phyloP scores from a whole-genome alignment of 2,888 invertebrate species.

The Drosophila prostipennis region DNA sequence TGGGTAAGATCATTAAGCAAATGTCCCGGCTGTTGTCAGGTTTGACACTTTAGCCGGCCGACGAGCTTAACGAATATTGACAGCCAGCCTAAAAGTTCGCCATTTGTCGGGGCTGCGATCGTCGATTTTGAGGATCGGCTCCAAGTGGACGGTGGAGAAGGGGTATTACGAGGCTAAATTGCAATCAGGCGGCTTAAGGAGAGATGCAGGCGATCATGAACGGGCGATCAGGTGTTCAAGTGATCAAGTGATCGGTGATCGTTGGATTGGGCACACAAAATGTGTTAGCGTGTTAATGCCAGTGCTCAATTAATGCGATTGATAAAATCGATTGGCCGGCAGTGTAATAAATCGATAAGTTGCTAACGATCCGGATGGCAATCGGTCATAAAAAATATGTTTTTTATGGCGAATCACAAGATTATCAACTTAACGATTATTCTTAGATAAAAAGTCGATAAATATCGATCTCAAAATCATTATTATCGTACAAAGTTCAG shows the following conservation, averaged over 20 bases:
- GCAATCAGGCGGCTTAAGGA: constrained; percentile 56
- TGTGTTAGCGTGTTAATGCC: constrained; percentile 74
- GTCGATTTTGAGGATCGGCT: not conserved
- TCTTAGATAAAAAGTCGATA: not conserved
- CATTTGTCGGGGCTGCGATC: constrained; percentile 54
- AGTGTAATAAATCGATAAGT: constrained; percentile 7
- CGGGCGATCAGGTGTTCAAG: constrained; percentile 4
- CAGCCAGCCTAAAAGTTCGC: constrained; percentile 74
- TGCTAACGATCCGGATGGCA: not conserved
- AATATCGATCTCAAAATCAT: not conserved
- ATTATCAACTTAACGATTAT: not conserved
- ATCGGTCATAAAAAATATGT: not conserved
- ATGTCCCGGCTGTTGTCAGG: constrained; percentile 77
- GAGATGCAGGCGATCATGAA: constrained; percentile 17
- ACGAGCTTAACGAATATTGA: constrained; percentile 81
- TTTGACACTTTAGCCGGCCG: constrained; percentile 79
- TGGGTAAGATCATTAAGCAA: constrained; percentile 74
- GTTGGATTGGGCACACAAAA: constrained; percentile 43
- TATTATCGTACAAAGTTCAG: constrained; percentile 29
- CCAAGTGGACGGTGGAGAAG: not conserved
- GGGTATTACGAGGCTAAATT: constrained; percentile 15
- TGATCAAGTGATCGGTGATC: constrained; percentile 7
- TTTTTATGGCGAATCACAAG: too few relatives aligned
- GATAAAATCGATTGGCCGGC: constrained; percentile 69
- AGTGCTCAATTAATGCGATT: constrained; percentile 60